phyloP scores from a whole-genome alignment of 2,113 vertebrate species.

The Oncorhynchus masou region DNA sequence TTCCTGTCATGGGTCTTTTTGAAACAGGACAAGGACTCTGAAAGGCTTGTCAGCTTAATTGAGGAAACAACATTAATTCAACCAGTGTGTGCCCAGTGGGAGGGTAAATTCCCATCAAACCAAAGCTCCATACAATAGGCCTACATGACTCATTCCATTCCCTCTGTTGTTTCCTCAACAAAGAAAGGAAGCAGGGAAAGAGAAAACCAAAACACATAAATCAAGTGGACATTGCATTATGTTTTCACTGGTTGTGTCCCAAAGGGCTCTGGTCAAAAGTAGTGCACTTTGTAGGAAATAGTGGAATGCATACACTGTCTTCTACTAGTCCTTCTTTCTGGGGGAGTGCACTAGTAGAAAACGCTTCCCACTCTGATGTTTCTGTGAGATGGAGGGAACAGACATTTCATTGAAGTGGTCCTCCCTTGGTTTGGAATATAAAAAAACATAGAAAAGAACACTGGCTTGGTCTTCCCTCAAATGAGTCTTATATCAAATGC shows the following conservation, averaged over 20 bases:
- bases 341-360: too few relatives aligned
- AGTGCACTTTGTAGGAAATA: too few relatives aligned
- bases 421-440: background rate
- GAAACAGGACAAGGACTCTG: background rate
- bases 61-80: background rate
- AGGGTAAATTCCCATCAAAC: constrained; percentile 56
- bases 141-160: constrained; percentile 26
- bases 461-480: too few relatives aligned
- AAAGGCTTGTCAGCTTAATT: background rate
- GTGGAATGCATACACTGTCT: background rate
- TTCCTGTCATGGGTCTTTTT: background rate
- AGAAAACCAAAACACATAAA: constrained; percentile 44
- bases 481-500: background rate
- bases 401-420: too few relatives aligned
- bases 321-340: background rate
- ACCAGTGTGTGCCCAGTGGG: constrained; percentile 41
- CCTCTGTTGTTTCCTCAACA: constrained; percentile 37
- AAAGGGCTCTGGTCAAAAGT: constrained; percentile 6
- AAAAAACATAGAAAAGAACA: background rate
- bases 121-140: constrained; percentile 19
- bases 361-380: too few relatives aligned
- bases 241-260: constrained; percentile 27
- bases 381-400: too few relatives aligned
- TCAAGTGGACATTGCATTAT: constrained; percentile 53
- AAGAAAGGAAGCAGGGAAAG: constrained; percentile 39